These are phyloP conservation scores for Aphelenchoides fujianensis DNA, from an alignment of 1,140 invertebrate species.

Conservation along the genomic window DNA sequence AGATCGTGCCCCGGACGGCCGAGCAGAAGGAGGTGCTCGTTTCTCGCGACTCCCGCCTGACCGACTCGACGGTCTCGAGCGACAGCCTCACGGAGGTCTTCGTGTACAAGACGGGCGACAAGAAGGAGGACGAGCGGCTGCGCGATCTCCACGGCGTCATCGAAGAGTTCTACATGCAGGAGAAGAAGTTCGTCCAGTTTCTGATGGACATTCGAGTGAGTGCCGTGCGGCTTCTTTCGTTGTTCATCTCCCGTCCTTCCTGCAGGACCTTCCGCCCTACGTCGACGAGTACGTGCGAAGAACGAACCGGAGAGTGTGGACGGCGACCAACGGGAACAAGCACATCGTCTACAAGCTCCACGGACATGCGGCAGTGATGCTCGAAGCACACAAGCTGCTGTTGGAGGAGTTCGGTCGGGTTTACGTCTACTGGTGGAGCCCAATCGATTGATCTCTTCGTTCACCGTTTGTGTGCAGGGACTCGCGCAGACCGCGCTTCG, in stretches of 20 bases:
- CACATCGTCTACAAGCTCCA: conserved; percentile 15
- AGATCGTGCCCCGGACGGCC: not conserved
- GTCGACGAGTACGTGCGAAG: conserved; percentile 15
- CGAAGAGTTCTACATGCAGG: conserved; percentile 16
- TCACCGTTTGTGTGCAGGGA: conserved; percentile 16
- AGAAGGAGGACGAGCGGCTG: conserved; percentile 27
- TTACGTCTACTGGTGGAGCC: conserved; percentile 12
- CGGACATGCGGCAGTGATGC: conserved; percentile 22
- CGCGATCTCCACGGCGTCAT: conserved; percentile 25
- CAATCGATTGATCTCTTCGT: not conserved
- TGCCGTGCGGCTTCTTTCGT: too few relatives aligned
- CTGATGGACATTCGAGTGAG: conserved; percentile 22
- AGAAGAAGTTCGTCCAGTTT: conserved; percentile 24
- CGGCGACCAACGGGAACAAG: conserved; percentile 3
- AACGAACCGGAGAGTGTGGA: conserved; percentile 18
- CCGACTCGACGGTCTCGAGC: not conserved
- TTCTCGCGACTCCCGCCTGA: too few relatives aligned
- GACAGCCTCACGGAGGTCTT: not conserved
- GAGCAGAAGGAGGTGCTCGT: not conserved
- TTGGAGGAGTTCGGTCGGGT: conserved; percentile 26
- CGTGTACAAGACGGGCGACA: conserved; percentile 24
- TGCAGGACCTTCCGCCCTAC: conserved; percentile 21
- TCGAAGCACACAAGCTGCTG: conserved; percentile 22
- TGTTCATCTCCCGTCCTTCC: too few relatives aligned
- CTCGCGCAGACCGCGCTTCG: conserved; percentile 22